Percentiles rank a stretch among this genome's conserved stretches.
These are phyloP conservation scores for Pheosia gnoma DNA, from an alignment of 2,888 invertebrate species.

Conservation along the genomic window DNA sequence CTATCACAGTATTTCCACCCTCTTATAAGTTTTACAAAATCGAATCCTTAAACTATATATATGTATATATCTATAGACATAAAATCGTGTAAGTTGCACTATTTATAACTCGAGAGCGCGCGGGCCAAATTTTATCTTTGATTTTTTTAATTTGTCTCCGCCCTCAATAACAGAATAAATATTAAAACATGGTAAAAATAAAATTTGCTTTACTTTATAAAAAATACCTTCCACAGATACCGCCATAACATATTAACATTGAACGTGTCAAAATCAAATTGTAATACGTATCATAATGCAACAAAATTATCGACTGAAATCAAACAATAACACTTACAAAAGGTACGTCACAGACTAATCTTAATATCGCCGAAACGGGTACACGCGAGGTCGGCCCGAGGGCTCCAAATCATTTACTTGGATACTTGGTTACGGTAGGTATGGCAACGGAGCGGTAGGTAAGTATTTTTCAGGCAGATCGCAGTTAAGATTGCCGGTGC, in stretches of 20 bases:
- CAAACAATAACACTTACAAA: neutral
- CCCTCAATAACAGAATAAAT: too few species aligned
- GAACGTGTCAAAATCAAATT: neutral
- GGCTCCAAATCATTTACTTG: constrained; percentile 16
- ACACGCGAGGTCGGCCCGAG: constrained; percentile 37
- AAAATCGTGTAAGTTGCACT: too few species aligned
- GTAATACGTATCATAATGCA: neutral
- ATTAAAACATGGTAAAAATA: too few species aligned
- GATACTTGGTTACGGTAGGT: constrained; percentile 41
- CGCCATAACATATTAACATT: neutral
- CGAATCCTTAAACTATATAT: too few species aligned
- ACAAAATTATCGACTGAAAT: neutral
- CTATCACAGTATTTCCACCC: too few species aligned
- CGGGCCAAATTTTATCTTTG: too few species aligned
- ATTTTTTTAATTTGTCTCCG: too few species aligned
- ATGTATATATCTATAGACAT: too few species aligned
- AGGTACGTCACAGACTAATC: neutral
- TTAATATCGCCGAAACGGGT: neutral
- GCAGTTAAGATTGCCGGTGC: constrained; percentile 15
- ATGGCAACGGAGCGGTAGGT: constrained; percentile 34
- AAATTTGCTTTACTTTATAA: neutral
- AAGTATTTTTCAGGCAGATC: constrained; percentile 26
- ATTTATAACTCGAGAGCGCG: too few species aligned
- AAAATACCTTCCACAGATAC: neutral
- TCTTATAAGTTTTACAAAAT: too few species aligned